Base-by-base conservation (phyloP, 2,797 vertebrate genomes). In the Champsocephalus gunnari region DNA sequence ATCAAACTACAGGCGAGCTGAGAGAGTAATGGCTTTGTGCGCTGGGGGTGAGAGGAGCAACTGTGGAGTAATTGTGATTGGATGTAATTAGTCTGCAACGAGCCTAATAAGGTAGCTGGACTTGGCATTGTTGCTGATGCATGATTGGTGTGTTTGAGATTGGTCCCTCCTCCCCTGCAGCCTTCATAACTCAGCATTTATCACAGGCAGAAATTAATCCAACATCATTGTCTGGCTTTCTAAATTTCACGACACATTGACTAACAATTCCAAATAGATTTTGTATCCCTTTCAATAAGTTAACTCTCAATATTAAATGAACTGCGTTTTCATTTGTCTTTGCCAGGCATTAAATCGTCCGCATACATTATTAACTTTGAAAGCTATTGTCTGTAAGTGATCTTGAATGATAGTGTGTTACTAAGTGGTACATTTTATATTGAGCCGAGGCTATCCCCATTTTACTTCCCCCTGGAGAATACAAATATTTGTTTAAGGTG, bases 1-100 rank as follows among this genome's bases (percentile, higher is more conserved):
- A 92, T 94, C 91, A 92, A 92, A 93, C 91, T 84, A 88, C 81
- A 85, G 87, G 83, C 75, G 59, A 87, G 83, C 83, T 85, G 63
- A 75, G 80, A 89, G 87, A 90, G 88, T 88, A 87, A 93, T 92
- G 85, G 86, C 81, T 87, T 81, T 80, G 84, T 88, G 87, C 83
- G 87, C 79, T 80, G 54, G 72, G 80, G 87, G 84, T 77, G 72
- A 80, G 66, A 79, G 79, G 78, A 79, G 87, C 81, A 77, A 74
- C 73, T 34, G 71, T 16, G 17, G 78, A 63, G 87, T 90, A 88
- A 92, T 88, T 91, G 87, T 88, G 88, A 92, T 91, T 86, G 85
- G 83, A 87, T 88, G 78, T 91, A 93, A 93, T 94, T 93, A 92
- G 91, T 87, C 73, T 77, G 82, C 72, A 77, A 87, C 43, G 21